phyloP scores from a whole-genome alignment of 2,888 invertebrate species.

The Cacoxenus indagator region DNA sequence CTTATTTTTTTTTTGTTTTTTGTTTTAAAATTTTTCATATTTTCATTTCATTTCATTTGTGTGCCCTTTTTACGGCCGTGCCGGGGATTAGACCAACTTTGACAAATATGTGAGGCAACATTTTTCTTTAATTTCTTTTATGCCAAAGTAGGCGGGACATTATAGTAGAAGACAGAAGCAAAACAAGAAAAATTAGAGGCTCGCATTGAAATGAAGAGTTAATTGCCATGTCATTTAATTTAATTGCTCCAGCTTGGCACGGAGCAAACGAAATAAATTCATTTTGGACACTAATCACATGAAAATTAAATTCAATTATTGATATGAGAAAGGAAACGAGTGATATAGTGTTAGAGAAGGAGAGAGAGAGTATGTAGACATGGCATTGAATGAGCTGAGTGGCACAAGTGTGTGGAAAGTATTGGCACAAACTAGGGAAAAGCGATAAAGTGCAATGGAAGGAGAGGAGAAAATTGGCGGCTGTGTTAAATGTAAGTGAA shows the following conservation, averaged over 20 bases:
- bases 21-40: too few relatives aligned
- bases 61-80: too few relatives aligned
- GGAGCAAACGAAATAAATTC: background rate
- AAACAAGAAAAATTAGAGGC: constrained; percentile 30
- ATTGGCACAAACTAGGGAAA: too few relatives aligned
- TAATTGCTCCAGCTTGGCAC: constrained; percentile 46
- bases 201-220: constrained; percentile 57
- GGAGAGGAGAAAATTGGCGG: too few relatives aligned
- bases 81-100: too few relatives aligned
- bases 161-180: constrained; percentile 19
- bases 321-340: background rate
- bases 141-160: constrained; percentile 25
- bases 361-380: background rate
- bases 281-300: background rate
- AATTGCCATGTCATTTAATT: constrained; percentile 61
- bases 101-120: too few relatives aligned
- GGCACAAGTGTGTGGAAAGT: too few relatives aligned
- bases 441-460: too few relatives aligned
- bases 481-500: too few relatives aligned
- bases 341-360: background rate
- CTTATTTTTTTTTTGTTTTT: too few relatives aligned
- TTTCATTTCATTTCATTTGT: too few relatives aligned
- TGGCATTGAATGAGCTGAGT: too few relatives aligned
- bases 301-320: background rate
- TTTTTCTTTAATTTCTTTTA: constrained; percentile 23